phyloP scores from a whole-genome alignment of 2,113 vertebrate species.

The Psephotus haematonotus region DNA sequence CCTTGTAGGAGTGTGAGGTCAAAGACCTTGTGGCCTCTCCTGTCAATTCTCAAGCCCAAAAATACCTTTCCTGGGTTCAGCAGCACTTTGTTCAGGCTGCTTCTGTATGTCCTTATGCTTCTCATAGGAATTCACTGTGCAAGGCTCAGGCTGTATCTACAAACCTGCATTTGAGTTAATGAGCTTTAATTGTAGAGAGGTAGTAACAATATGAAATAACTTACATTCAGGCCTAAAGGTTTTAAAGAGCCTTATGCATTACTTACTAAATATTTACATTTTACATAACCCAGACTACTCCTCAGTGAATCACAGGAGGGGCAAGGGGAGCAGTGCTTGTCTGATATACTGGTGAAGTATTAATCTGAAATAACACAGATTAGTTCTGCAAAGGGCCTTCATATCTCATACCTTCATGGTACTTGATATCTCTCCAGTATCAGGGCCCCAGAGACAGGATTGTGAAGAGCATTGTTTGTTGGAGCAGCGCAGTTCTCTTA shows the following conservation, averaged over 20 bases:
- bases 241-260: not conserved
- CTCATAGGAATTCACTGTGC: not conserved
- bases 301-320: not conserved
- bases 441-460: not conserved
- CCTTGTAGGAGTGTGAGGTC: not conserved
- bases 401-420: not conserved
- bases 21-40: not conserved
- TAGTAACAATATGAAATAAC: not conserved
- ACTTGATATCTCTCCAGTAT: not conserved
- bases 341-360: not conserved
- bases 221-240: not conserved
- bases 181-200: not conserved
- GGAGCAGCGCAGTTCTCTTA: not conserved
- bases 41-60: not conserved
- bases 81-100: not conserved
- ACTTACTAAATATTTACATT: not conserved
- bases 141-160: not conserved
- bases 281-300: not conserved
- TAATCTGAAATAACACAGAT: not conserved
- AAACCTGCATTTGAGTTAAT: not conserved
- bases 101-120: not conserved
- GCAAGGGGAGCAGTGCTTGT: not conserved
- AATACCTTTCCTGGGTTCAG: not conserved
- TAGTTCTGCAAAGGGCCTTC: not conserved
- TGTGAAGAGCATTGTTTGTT: not conserved